Percentiles rank a stretch among this genome's conserved stretches.
phyloP scores from a whole-genome alignment of 2,113 vertebrate species.

The Cyphomyrus discorhynchus region DNA sequence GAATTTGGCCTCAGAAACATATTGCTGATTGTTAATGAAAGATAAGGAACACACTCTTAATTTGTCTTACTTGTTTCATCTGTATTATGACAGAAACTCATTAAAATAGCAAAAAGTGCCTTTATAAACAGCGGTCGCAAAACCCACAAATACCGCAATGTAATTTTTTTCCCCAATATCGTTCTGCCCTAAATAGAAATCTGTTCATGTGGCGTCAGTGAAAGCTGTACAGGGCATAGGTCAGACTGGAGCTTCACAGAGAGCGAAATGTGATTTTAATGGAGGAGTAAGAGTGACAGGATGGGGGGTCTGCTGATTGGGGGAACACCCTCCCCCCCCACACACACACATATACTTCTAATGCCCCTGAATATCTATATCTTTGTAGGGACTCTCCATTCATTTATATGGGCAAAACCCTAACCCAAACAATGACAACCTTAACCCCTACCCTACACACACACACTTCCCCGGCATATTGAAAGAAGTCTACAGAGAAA shows the following conservation, averaged over 20 bases:
- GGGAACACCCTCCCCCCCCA: background rate
- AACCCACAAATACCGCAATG: background rate
- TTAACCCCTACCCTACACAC: background rate
- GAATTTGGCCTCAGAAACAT: background rate
- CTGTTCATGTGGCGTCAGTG: background rate
- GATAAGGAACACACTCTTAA: background rate
- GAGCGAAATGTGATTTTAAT: background rate
- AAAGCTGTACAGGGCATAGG: background rate
- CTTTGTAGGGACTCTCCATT: background rate
- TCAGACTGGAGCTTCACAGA: background rate
- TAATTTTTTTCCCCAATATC: background rate
- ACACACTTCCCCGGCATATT: background rate
- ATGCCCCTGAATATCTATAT: background rate
- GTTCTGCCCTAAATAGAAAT: background rate
- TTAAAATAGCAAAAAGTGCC: background rate
- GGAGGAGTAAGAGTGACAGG: background rate
- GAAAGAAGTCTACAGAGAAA: background rate
- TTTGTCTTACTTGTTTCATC: background rate
- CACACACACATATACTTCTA: too few relatives aligned
- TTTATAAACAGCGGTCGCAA: background rate
- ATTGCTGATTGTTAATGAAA: background rate
- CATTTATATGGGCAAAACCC: too few relatives aligned
- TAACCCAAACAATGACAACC: too few relatives aligned
- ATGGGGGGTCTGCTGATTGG: background rate
- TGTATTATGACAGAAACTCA: background rate